A percentile compares a stretch with the other conserved stretches of the same genome.
phyloP scores from a whole-genome alignment of 2,888 invertebrate genomes.

The Trichacis sp. region DNA sequence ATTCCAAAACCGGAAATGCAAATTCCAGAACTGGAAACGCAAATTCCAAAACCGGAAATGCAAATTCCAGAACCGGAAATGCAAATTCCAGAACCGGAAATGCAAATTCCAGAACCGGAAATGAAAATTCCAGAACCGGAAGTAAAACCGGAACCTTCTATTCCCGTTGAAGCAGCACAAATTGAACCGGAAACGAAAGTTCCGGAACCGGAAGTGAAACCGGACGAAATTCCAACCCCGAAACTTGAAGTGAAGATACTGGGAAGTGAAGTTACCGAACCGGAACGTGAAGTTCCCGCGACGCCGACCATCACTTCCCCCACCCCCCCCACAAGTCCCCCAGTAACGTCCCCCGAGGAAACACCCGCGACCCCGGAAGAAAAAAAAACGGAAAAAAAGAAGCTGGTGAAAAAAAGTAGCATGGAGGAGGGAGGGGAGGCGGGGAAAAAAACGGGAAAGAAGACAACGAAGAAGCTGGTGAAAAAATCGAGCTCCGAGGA shows the following conservation, averaged over 20 bases:
- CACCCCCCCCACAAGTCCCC: constrained; percentile 52
- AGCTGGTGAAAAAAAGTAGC: constrained; percentile 44
- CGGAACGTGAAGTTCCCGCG: constrained; percentile 42
- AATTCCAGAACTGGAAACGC: not conserved
- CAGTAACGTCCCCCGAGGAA: constrained; percentile 20
- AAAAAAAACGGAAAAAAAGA: constrained; percentile 50
- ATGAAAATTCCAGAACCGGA: no score
- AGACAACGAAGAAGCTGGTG: constrained; percentile 70
- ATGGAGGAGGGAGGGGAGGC: constrained; percentile 52
- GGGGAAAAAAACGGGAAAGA: constrained; percentile 69
- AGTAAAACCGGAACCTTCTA: constrained; percentile 11
- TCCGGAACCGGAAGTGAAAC: not conserved
- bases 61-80: not conserved
- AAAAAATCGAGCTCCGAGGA: constrained; percentile 54
- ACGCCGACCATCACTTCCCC: constrained; percentile 58
- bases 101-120: no score
- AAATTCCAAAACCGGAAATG: not conserved
- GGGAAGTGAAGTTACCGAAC: not conserved
- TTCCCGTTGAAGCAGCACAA: no score
- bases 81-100: not conserved
- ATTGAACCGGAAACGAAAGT: not conserved
- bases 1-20: not conserved
- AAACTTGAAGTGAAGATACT: constrained; percentile 29
- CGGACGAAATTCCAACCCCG: not conserved
- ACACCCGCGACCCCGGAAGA: constrained; percentile 5